Evolutionary conservation across 2,113 vertebrate genomes (phyloP).

Genomic region (Datnioides undecimradiatus): DNA sequence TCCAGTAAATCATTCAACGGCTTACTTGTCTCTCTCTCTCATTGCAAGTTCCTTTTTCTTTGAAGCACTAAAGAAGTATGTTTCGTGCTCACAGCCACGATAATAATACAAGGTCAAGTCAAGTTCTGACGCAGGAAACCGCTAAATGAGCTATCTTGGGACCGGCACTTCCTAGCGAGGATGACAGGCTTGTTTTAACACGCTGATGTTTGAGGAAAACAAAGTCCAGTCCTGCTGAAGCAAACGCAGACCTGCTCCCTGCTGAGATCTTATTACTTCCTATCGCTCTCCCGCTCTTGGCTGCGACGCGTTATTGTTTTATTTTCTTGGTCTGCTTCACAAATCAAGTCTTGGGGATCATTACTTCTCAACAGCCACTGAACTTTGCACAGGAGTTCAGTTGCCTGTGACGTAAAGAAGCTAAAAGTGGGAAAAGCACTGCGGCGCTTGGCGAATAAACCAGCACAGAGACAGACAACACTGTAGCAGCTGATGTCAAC

Average conservation of each 20-base stretch:
- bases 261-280: not conserved
- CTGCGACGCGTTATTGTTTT: not conserved
- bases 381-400: no score
- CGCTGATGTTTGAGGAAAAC: not conserved
- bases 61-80: not conserved
- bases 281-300: not conserved
- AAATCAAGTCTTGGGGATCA: not conserved
- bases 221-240: not conserved
- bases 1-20: not conserved
- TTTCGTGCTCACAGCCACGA: not conserved
- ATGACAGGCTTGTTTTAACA: not conserved
- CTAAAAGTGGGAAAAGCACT: no score
- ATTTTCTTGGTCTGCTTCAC: not conserved
- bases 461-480: not conserved
- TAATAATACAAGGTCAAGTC: conserved; percentile 2
- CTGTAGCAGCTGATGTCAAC: not conserved
- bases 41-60: not conserved
- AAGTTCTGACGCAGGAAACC: not conserved
- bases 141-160: not conserved
- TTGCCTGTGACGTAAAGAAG: no score
- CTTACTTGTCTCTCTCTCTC: not conserved
- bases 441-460: not conserved
- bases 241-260: not conserved
- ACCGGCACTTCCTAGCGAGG: not conserved
- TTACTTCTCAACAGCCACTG: no score